Base-by-base conservation (phyloP, 2,888 invertebrate species). In the Itoplectis maculator region DNA sequence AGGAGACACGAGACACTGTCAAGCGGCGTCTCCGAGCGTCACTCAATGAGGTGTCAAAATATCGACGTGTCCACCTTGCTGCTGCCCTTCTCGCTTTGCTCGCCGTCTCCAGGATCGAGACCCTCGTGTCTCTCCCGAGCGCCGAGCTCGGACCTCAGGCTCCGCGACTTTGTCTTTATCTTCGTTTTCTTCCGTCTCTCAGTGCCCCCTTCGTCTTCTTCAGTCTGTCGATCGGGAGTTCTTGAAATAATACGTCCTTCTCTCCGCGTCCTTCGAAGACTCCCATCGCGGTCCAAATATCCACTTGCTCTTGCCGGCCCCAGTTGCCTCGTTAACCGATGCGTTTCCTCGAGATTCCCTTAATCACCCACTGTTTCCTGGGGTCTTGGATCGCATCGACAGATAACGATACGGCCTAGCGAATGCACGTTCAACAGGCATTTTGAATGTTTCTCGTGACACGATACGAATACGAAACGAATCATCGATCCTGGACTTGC, bases 31-130 rank as follows among this genome's bases (percentile, higher is more conserved):
- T 85, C 82, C 82, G 86, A 86, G 84, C 84, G 87, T 89, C 87
- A 87, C 85, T 87, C 88, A 86, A 80, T 85, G 87, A 85, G 87
- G 86, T 86, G 87, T 88, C 89, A 88, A 89, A 89, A 88, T 86
- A 89, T 86, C 85, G 82, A 85, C 86, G 81, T 82, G 47, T 74
- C 61, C 68, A 61, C 49, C 68, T 68, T 65, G 49, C 63, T 40
- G n/a, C n/a, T n/a, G n/a, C 15, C 47, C 37, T 18, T 66, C 49
- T 49, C 35, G 66, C 20, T 59, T 51, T 56, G 45, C n/a, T 54
- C 45, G 45, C n/a, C 15, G 47, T 8, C 61, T 23, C 13, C 65
- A 11, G 54, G n/a, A 42, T 65, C 63, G 61, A 40, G n/a, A n/a
- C n/a, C n/a, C 40, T 61, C 61, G 37, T 4, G 59, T 72, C 5